A percentile compares a stretch with the other conserved stretches of the same genome.
Evolutionary conservation across 2,888 invertebrate genomes (phyloP).

Genomic region (Minunthozetes semirufus): DNA sequence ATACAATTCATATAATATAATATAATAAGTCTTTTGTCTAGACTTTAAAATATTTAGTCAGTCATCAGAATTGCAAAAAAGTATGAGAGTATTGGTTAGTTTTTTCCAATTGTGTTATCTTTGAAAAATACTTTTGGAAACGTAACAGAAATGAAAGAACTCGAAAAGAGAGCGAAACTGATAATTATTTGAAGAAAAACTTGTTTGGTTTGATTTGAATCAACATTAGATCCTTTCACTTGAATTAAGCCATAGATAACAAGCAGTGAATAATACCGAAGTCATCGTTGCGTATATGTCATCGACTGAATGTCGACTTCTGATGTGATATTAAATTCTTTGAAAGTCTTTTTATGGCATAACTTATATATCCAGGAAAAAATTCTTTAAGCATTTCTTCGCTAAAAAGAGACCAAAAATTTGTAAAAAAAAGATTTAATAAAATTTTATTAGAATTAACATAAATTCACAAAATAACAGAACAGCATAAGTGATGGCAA

Average conservation of each 20-base stretch:
- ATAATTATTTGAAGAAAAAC: not conserved
- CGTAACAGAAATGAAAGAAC: no score
- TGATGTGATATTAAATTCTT: slow-evolving; percentile 17
- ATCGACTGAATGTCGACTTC: not conserved
- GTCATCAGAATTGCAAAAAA: not conserved
- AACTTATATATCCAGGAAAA: not conserved
- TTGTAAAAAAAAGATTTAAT: not conserved
- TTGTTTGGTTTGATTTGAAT: not conserved
- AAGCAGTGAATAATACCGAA: no score
- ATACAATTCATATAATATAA: not conserved
- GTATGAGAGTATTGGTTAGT: not conserved
- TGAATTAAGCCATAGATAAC: no score
- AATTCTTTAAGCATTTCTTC: not conserved
- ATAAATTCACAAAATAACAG: not conserved
- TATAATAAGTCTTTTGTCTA: not conserved
- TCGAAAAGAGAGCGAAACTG: not conserved
- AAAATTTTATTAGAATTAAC: slow-evolving; percentile 14
- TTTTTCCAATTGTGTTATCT: not conserved
- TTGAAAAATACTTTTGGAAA: not conserved
- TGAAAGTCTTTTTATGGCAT: not conserved
- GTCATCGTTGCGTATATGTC: not conserved
- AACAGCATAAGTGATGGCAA: not conserved
- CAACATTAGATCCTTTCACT: no score
- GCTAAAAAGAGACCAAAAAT: no score
- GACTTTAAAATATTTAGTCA: not conserved